These are phyloP conservation scores for Anoplius nigerrimus DNA, from an alignment of 2,888 invertebrate species.

Conservation along the genomic window DNA sequence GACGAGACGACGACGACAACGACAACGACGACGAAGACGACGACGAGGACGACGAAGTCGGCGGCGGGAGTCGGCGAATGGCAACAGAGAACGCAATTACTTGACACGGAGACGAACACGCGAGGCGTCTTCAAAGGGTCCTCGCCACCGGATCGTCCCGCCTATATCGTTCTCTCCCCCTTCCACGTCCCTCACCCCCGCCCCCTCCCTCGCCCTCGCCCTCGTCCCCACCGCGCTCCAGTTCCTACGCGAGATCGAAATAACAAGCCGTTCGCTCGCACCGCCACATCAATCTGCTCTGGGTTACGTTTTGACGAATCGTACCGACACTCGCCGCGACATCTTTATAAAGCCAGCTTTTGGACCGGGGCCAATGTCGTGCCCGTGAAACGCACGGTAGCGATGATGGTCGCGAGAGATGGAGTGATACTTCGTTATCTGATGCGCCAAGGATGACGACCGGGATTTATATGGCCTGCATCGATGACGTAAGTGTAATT, in stretches of 20 bases:
- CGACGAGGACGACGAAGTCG: too few species aligned
- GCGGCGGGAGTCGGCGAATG: constrained; percentile 25
- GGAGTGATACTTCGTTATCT: too few species aligned
- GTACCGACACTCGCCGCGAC: constrained; percentile 55
- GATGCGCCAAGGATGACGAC: background rate
- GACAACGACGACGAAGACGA: too few species aligned
- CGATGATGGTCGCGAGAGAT: too few species aligned
- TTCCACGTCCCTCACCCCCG: constrained; percentile 30
- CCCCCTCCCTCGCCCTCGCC: constrained; percentile 8
- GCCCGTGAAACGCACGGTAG: constrained; percentile 9
- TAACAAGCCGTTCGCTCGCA: constrained; percentile 66
- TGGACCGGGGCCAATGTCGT: constrained; percentile 50
- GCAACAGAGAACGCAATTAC: constrained; percentile 66
- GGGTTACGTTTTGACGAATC: constrained; percentile 70
- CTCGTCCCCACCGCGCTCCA: constrained; percentile 24
- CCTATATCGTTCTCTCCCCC: constrained; percentile 30
- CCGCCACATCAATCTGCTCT: constrained; percentile 65
- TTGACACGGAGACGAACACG: constrained; percentile 59
- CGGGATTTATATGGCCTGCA: too few species aligned
- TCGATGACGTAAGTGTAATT: too few species aligned
- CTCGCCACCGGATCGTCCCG: background rate
- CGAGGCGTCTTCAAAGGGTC: constrained; percentile 62
- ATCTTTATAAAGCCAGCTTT: constrained; percentile 58
- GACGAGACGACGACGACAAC: constrained; percentile 1
- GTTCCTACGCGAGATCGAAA: constrained; percentile 61